phyloP scores from a whole-genome alignment of 2,113 vertebrate species.

The Toxostoma redivivum region DNA sequence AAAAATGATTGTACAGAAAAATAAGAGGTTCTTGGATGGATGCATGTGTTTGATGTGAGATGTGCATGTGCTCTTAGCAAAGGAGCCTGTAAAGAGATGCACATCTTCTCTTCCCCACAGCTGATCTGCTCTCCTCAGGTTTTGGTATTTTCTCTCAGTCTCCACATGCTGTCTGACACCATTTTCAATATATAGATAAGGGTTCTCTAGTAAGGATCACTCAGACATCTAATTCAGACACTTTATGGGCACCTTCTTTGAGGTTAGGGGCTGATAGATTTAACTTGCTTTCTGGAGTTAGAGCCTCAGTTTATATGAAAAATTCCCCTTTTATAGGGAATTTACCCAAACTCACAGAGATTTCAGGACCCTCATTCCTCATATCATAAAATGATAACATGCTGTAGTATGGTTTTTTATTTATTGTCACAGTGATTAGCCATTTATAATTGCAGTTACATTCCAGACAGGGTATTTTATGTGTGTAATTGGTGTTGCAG shows the following conservation, averaged over 20 bases:
- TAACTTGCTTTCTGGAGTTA: neutral
- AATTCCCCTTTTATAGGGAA: neutral
- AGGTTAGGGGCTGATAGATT: neutral
- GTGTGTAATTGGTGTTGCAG: neutral
- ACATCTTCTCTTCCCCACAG: neutral
- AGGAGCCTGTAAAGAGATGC: accelerated
- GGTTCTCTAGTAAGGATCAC: neutral
- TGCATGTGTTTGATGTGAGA: accelerated
- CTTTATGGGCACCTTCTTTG: neutral
- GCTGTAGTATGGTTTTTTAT: neutral
- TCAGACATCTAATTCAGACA: neutral
- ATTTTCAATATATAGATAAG: accelerated
- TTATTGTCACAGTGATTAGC: neutral
- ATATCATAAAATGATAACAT: neutral
- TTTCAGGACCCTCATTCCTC: neutral
- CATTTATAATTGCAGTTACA: neutral
- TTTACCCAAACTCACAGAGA: neutral
- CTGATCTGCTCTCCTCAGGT: neutral
- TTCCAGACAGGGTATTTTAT: neutral
- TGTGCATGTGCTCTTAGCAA: accelerated
- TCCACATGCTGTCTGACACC: neutral
- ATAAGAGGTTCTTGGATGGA: neutral
- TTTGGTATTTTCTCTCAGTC: neutral
- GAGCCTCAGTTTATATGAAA: neutral
- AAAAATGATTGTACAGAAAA: neutral